Base-by-base conservation (phyloP, 2,888 invertebrate genomes). In the Spilarctia lutea region DNA sequence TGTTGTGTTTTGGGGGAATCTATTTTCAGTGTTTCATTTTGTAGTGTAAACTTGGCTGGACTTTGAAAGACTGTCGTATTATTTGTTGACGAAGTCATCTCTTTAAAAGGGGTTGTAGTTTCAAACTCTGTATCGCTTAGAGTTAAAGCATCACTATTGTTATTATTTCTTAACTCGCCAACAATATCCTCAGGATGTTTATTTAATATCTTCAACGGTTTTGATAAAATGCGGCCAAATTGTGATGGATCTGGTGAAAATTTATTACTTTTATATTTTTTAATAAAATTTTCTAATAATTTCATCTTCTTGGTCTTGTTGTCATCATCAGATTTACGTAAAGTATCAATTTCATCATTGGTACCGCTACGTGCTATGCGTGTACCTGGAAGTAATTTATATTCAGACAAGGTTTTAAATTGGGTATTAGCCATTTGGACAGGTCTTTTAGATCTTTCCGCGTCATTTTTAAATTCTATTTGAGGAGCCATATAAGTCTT, bases 401-500 rank as follows among this genome's bases (percentile, higher is more conserved):
- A 72, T 76, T 74, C 78, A 63, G 68, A 76, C 67, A 65, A 68
- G 39, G 39, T 33, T 65, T 70, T 56, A 20, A 27, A 56, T 39
- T 66, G 67, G 67, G 74, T 68, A 72, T 69, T 42, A 33, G 42
- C 56, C 16, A 39, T 39, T 66, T 77, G 68, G 24, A 35, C n/a
- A 30, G 75, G 72, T 63, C 69, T 75, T 69, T 78, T 78, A 60
- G 56, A 65, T 20, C 35, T 68, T 78, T 75, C 71, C 16, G 7
- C 72, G 65, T 75, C 81, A n/a, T 67, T 78, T 75, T 73, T 79
- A 48, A 67, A 77, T 71, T 73, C 74, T 24, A 77, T 71, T 16
- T 39, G 67, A 67, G 81, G 81, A 16, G 75, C 42, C 68, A 75
- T 56, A 33, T 65, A 24, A 8, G 82, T 79, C 72, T 88, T 86